These are phyloP conservation scores for Paraplagusia blochii DNA, from an alignment of 2,113 vertebrate species.

Conservation along the genomic window DNA sequence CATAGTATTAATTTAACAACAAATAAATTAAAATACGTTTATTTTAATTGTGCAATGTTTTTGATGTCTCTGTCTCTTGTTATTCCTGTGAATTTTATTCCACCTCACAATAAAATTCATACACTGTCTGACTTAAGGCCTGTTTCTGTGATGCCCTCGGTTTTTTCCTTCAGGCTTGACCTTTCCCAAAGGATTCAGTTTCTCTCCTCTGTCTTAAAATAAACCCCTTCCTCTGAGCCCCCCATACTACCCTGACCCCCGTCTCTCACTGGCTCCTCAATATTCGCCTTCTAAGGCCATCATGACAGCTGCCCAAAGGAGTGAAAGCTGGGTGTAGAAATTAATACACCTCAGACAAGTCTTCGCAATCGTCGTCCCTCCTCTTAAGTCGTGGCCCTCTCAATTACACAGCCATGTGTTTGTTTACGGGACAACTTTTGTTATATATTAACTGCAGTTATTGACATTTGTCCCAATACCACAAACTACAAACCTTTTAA, in stretches of 20 bases:
- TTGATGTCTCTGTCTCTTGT: conserved; percentile 37
- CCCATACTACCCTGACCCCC: conserved; percentile 55
- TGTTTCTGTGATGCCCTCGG: conserved; percentile 40
- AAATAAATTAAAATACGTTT: too few species aligned
- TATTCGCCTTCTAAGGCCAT: conserved; percentile 82
- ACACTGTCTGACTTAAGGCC: conserved; percentile 30
- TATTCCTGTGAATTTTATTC: conserved; percentile 44
- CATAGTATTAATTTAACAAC: too few species aligned
- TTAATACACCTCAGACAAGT: conserved; percentile 71
- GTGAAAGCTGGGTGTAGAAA: conserved; percentile 61
- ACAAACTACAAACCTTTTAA: too few species aligned
- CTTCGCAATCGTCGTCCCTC: conserved; percentile 48
- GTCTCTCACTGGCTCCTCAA: conserved; percentile 67
- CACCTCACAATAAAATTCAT: conserved; percentile 29
- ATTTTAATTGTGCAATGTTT: conserved; percentile 7
- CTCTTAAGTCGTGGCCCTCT: conserved; percentile 65
- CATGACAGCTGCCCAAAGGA: conserved; percentile 73
- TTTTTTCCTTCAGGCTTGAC: conserved; percentile 73
- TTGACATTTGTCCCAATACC: too few species aligned
- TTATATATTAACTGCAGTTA: background rate
- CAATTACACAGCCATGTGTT: conserved; percentile 56
- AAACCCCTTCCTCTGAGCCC: conserved; percentile 64
- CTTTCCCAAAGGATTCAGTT: conserved; percentile 80
- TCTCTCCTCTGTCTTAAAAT: conserved; percentile 79
- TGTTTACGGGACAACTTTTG: conserved; percentile 7